A percentile compares a stretch with the other conserved stretches of the same genome.
Evolutionary conservation across 2,888 invertebrate species (phyloP).

Genomic region (Hydrotaea diabolus): DNA sequence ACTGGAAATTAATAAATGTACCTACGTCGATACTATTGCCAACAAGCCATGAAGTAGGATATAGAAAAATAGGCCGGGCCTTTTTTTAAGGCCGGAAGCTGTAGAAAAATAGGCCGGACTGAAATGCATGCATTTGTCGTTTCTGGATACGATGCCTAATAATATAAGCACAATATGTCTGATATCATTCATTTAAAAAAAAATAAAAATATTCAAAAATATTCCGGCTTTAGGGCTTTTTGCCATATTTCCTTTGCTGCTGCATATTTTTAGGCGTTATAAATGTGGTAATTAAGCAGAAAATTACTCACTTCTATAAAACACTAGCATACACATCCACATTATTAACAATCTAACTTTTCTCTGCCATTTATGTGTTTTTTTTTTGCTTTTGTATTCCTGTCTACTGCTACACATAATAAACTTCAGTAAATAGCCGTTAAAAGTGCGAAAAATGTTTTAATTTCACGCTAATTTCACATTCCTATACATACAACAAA

Average conservation of each 20-base stretch:
- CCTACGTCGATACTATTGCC: too few species aligned
- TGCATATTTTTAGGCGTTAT: constrained; percentile 10
- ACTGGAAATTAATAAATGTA: too few species aligned
- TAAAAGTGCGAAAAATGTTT: constrained; percentile 41
- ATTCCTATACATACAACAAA: constrained; percentile 22
- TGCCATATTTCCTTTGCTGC: not conserved
- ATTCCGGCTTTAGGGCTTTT: not conserved
- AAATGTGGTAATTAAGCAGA: constrained; percentile 4
- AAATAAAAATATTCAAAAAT: too few species aligned
- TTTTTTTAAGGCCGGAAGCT: too few species aligned
- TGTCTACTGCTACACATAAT: not conserved
- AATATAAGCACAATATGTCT: too few species aligned
- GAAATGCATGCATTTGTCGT: too few species aligned
- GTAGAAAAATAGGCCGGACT: too few species aligned
- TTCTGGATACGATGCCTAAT: too few species aligned
- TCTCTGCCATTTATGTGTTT: not conserved
- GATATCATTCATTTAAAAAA: too few species aligned
- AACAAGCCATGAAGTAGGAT: too few species aligned
- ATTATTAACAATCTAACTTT: constrained; percentile 14
- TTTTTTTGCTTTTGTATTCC: too few species aligned
- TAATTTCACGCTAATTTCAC: constrained; percentile 54
- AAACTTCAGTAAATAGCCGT: not conserved
- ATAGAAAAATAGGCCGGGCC: too few species aligned
- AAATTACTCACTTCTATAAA: not conserved
- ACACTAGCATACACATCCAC: not conserved